Evolutionary conservation across 2,113 vertebrate species (phyloP), one percentile per base, ranked within the genome.

Genomic region (Burhinus bistriatus): DNA sequence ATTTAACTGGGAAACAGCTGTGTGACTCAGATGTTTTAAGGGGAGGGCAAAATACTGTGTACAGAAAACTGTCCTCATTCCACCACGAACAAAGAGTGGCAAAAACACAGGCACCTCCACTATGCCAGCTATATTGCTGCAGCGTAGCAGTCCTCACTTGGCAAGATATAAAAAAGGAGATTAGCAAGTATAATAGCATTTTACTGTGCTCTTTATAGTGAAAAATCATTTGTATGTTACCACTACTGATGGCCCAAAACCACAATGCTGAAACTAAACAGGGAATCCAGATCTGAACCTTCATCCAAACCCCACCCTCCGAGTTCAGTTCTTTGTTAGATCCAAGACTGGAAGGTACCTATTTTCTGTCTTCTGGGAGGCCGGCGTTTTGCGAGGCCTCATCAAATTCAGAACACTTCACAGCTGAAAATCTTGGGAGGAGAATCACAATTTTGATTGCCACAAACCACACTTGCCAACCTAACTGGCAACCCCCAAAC

Each of bases 301-400:
- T 94, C 82, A 85, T 95, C 89, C 93, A 97, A 94, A 96, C 91
- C 87, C 89, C 95, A 97, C 93, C 94, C 87, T 95, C 83, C 68
- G 68, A 66, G 83, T 93, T 94, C 75, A 88, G 84, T 40, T 64
- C 84, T 93, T 90, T 76, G 44, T 95, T 85, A 89, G 89, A 95
- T 91, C 84, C 93, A 95, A 87, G 93, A 95, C 94, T 96, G 91
- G 94, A 97, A 97, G 96, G 93, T 95, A 97, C 79, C 78, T 96
- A 95, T 97, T 97, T 97, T 96, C 49, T 88, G 54, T 73, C 64
- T 96, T 96, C 87, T 94, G 72, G 68, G 68, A 93, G 75, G 81
- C 75, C 81, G 71, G 68, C 7, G 3, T 95, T 96, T 85, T 95
- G 77, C 52, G 83, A 94, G 75, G 85, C 79, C 87, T 83, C 82